Evolutionary conservation across 1,140 invertebrate species (phyloP), one percentile per base, ranked within the genome.

Genomic region (Diuraphis noxia): DNA sequence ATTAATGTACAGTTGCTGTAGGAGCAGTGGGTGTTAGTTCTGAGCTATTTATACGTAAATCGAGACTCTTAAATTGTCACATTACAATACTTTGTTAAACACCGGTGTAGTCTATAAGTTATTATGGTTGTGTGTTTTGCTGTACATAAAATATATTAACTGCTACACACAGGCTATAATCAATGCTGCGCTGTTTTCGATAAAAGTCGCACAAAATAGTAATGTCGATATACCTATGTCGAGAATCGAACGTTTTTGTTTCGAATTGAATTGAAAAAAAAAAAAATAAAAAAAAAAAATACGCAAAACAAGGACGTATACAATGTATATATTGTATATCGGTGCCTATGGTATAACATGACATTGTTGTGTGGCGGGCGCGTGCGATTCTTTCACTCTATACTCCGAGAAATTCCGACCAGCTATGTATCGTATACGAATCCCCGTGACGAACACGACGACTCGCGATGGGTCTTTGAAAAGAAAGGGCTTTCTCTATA

Each of bases 401-500:
- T 19, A 34, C 17, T 1, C 34, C n/a, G 9, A 52, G 34, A 86
- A 86, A 86, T 52, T 49, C 85, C 21, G 9, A 86, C 34, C 21
- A 13, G 13, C 13, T n/a, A n/a, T 19, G 5, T 46, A 46, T 46
- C 19, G 23, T 63, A 63, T 43, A 13, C 30, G 82, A 30, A 86
- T 46, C 84, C 84, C 46, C 43, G 46, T 6, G 85, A 86, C 9
- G 34, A 43, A 41, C 4, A 84, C 82, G 38, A 43, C 10, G 30
- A 79, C 36, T 38, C 25, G 25, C 81, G 40, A 43, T 84, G 79
- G 82, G n/a, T 43, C 2, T 43, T 85, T 19, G 36, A 40, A 90
- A 90, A 91, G 89, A 91, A 91, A 91, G 77, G 89, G 89, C 89
- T 91, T 91, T 91, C 89, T 89, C n/a, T 25, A 49, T 49, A 36